phyloP scores from a whole-genome alignment of 2,113 vertebrate species.

The Pelmatolapia mariae region DNA sequence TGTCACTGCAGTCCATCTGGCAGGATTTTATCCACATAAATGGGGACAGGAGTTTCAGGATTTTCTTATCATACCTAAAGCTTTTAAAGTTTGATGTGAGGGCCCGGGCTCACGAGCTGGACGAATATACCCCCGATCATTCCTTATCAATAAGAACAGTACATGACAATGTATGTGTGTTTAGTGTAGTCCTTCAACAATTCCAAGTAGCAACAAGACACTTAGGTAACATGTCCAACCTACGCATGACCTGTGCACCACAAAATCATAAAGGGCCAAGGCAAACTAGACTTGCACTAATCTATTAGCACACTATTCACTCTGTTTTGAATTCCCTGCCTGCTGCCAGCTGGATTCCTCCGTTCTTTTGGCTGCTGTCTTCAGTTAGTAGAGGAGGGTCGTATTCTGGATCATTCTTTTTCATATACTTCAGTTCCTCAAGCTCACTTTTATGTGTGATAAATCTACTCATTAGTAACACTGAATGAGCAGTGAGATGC shows the following conservation, averaged over 20 bases:
- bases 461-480: not conserved
- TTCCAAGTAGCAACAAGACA: not conserved
- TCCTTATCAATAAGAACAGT: not conserved
- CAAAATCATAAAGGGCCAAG: not conserved
- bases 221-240: not conserved
- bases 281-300: not conserved
- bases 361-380: not conserved
- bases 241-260: not conserved
- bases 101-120: not conserved
- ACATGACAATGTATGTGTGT: not conserved
- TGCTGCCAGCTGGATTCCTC: not conserved
- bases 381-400: not conserved
- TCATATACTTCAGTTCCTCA: not conserved
- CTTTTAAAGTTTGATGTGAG: not conserved
- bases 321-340: not conserved
- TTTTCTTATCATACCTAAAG: not conserved
- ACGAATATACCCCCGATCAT: not conserved
- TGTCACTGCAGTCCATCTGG: not conserved
- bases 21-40: not conserved
- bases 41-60: not conserved
- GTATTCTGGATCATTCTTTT: not conserved
- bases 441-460: not conserved
- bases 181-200: not conserved
- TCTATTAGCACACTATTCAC: not conserved
- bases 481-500: not conserved